phyloP scores from a whole-genome alignment of 2,888 invertebrate species.

The Ametastegia equiseti region DNA sequence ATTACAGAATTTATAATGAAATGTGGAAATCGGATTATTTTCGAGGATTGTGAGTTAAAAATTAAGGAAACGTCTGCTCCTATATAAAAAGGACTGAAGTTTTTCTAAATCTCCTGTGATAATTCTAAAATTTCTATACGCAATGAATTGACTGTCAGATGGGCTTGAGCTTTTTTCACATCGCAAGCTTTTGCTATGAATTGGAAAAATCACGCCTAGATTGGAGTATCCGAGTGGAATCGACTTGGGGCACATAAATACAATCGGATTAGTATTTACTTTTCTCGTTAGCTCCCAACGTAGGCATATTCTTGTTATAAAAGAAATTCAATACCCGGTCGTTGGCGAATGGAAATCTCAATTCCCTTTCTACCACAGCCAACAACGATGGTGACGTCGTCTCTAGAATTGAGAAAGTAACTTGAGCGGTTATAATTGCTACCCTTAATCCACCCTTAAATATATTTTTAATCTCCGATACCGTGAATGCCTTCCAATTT shows the following conservation, averaged over 20 bases:
- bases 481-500: slow-evolving; percentile 48
- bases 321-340: slow-evolving; percentile 6
- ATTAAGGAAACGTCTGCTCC: no score
- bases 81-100: no score
- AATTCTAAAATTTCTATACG: no score
- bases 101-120: no score
- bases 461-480: slow-evolving; percentile 59
- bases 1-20: no score
- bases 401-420: slow-evolving; percentile 45
- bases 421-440: slow-evolving; percentile 57
- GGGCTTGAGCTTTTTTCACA: not conserved
- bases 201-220: not conserved
- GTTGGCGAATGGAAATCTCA: not conserved
- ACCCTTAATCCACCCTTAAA: slow-evolving; percentile 59
- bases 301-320: not conserved
- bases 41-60: no score
- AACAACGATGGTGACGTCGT: no score
- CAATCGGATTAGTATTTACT: not conserved
- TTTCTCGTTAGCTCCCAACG: not conserved
- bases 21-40: no score
- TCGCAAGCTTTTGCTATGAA: not conserved
- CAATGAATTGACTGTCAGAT: no score
- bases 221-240: not conserved
- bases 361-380: no score
- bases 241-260: not conserved